Conservation (phyloP, 2,888 invertebrate genomes). For the Heliconius hortense region DNA sequence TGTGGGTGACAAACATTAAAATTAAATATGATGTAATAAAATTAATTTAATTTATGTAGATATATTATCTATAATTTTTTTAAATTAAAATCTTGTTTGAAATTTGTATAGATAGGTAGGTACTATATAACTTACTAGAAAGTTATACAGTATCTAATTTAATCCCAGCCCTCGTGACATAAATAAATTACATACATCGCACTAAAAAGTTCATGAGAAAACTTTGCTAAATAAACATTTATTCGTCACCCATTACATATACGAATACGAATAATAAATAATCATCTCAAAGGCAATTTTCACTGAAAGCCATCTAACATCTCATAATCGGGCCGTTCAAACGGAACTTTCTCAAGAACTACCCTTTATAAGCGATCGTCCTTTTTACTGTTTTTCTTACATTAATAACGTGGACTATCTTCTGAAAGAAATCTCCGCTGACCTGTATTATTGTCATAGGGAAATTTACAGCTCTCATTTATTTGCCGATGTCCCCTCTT, state of each 20-base stretch:
- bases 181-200: not conserved
- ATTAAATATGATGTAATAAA: not conserved
- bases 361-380: conserved; percentile 69
- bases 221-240: conserved; percentile 33
- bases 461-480: conserved; percentile 81
- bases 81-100: not conserved
- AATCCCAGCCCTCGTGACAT: not conserved
- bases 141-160: not conserved
- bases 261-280: conserved; percentile 35
- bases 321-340: conserved; percentile 46
- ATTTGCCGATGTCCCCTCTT: conserved; percentile 80
- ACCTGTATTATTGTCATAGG: conserved; percentile 82
- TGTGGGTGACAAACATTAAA: not conserved
- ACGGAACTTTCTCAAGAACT: conserved; percentile 60
- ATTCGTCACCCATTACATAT: conserved; percentile 24
- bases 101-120: not conserved
- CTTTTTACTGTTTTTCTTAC: conserved; percentile 78
- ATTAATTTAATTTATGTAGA: not conserved
- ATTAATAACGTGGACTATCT: conserved; percentile 79
- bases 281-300: conserved; percentile 39
- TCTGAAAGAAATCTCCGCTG: conserved; percentile 77
- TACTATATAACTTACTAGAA: not conserved
- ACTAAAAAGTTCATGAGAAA: not conserved
- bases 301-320: conserved; percentile 44
- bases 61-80: not conserved